A percentile compares a stretch with the other conserved stretches of the same genome.
phyloP scores from a whole-genome alignment of 2,888 invertebrate species.

The Luperina nickerlii region DNA sequence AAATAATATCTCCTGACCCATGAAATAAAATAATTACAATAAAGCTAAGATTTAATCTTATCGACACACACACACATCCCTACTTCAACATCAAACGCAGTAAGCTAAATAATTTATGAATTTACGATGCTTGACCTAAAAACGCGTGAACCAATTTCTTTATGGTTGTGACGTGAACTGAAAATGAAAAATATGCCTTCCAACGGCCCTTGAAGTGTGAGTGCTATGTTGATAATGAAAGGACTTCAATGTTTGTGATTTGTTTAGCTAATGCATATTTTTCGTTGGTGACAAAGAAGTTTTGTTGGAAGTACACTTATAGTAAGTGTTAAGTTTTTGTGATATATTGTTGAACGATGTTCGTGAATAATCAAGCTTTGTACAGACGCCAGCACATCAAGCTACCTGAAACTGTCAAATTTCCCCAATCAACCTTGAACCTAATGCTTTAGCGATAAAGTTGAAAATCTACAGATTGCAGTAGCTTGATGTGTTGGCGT shows the following conservation, averaged over 20 bases:
- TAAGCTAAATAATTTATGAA: constrained; percentile 61
- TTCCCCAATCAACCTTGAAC: too few relatives aligned
- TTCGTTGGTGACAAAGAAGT: constrained; percentile 16
- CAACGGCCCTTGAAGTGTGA: constrained; percentile 9
- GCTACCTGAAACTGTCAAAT: too few relatives aligned
- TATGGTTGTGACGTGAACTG: constrained; percentile 21
- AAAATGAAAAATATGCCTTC: constrained; percentile 42
- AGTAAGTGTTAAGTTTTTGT: neutral
- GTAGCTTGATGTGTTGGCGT: too few relatives aligned
- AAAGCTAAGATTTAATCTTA: constrained; percentile 1
- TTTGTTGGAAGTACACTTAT: neutral
- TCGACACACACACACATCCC: constrained; percentile 43
- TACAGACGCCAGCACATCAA: too few relatives aligned
- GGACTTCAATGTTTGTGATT: constrained; percentile 27
- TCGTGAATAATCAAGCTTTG: neutral
- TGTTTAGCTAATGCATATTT: constrained; percentile 26
- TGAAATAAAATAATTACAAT: constrained; percentile 19
- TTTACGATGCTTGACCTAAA: constrained; percentile 64
- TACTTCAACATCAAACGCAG: constrained; percentile 37
- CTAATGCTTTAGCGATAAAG: too few relatives aligned
- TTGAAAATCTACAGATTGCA: too few relatives aligned
- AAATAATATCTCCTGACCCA: neutral
- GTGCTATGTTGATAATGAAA: constrained; percentile 38
- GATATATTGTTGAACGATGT: neutral
- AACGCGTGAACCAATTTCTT: constrained; percentile 44